Conservation (phyloP, 2,113 vertebrate genomes). For the Cromileptes altivelis region DNA sequence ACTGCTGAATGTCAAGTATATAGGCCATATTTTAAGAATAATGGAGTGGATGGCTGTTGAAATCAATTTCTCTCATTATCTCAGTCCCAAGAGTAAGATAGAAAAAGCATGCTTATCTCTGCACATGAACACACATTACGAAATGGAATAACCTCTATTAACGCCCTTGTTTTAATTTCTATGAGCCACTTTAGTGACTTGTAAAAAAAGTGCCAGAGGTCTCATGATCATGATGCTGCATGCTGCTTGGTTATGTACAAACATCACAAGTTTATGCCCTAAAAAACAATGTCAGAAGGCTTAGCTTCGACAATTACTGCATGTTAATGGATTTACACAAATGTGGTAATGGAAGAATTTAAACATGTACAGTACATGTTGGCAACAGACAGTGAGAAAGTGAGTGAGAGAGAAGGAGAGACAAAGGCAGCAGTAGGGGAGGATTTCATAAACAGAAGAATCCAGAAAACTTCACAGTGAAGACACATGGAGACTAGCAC, state of each 20-base stretch:
- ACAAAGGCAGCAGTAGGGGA: not conserved
- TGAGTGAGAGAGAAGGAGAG: not conserved
- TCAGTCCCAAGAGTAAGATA: too few species aligned
- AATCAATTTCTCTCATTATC: too few species aligned
- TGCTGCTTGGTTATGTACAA: not conserved
- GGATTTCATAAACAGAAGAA: conserved; percentile 37
- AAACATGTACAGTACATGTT: not conserved
- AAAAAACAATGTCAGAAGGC: too few species aligned
- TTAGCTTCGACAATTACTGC: not conserved
- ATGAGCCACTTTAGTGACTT: not conserved
- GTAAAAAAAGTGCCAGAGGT: not conserved
- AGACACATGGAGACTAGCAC: conserved; percentile 38
- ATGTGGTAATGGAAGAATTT: not conserved
- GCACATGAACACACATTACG: too few species aligned
- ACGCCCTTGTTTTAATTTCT: too few species aligned
- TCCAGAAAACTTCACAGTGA: not conserved
- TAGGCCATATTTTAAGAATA: too few species aligned
- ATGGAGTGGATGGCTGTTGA: too few species aligned
- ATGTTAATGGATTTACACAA: not conserved
- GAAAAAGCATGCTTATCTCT: too few species aligned
- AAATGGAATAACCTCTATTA: too few species aligned
- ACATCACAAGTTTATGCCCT: not conserved
- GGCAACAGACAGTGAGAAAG: not conserved
- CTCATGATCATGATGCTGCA: not conserved
- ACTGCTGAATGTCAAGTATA: too few species aligned